phyloP scores from a whole-genome alignment of 2,888 invertebrate genomes.

The Stenodera caucasica region DNA sequence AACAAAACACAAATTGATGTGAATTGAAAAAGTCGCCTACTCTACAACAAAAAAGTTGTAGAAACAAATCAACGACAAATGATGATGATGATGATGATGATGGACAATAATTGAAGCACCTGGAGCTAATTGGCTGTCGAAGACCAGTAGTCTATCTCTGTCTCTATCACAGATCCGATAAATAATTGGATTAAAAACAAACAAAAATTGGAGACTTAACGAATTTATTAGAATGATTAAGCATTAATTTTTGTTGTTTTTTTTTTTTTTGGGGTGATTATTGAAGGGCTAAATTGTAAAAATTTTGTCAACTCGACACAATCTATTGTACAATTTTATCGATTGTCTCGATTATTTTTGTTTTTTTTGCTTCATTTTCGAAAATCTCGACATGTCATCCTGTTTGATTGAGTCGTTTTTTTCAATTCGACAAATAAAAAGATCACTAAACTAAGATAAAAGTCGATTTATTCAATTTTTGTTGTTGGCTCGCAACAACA shows the following conservation, averaged over 20 bases:
- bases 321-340: not conserved
- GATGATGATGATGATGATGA: not conserved
- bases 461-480: constrained; percentile 7
- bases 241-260: constrained; percentile 19
- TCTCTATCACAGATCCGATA: not conserved
- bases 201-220: constrained; percentile 28
- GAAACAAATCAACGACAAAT: constrained; percentile 1
- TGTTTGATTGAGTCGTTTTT: constrained; percentile 48
- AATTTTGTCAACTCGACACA: not conserved
- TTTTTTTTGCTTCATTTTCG: not conserved
- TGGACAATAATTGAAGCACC: constrained; percentile 4
- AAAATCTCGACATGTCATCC: constrained; percentile 47
- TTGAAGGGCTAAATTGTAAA: too few species aligned
- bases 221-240: constrained; percentile 37
- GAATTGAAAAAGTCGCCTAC: too few species aligned
- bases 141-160: not conserved
- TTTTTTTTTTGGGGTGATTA: too few species aligned
- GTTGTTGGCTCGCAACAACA: not conserved
- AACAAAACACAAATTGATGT: not conserved
- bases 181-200: constrained; percentile 32
- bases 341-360: constrained; percentile 8
- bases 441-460: constrained; percentile 8
- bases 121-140: constrained; percentile 14
- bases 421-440: constrained; percentile 11
- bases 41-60: not conserved